Percentiles rank a stretch among this genome's conserved stretches.
phyloP scores from a whole-genome alignment of 2,888 invertebrate species.

The Oxyteleia sp. region DNA sequence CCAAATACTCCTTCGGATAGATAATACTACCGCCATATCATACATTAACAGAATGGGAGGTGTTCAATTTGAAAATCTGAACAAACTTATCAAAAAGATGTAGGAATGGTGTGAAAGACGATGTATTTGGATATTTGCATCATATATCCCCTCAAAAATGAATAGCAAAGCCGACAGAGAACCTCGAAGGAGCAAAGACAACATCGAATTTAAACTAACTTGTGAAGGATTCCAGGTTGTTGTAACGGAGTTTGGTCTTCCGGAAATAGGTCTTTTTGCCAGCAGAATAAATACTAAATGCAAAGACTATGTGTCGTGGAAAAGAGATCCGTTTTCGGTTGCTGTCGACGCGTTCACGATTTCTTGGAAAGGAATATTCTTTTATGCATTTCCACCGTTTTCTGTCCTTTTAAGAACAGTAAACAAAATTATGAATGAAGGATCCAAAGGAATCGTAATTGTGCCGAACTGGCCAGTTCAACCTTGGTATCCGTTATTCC shows the following conservation, averaged over 20 bases:
- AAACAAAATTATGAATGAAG: slow-evolving; percentile 79
- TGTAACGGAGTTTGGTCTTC: neutral
- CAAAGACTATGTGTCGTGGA: neutral
- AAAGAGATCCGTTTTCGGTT: neutral
- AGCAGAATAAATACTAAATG: slow-evolving; percentile 14
- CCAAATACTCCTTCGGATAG: slow-evolving; percentile 12
- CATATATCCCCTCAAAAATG: neutral
- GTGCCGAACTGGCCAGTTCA: slow-evolving; percentile 80
- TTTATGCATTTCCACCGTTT: slow-evolving; percentile 80
- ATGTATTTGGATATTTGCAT: slow-evolving; percentile 17
- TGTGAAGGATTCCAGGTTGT: neutral
- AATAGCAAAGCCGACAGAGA: slow-evolving; percentile 20
- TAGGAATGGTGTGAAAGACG: slow-evolving; percentile 24
- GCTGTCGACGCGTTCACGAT: neutral
- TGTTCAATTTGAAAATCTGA: neutral
- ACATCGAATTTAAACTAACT: neutral
- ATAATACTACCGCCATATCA: slow-evolving; percentile 38
- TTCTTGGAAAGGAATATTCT: slow-evolving; percentile 1
- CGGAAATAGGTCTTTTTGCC: slow-evolving; percentile 17
- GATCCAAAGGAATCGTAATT: slow-evolving; percentile 80
- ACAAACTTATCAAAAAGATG: slow-evolving; percentile 11
- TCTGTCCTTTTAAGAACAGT: slow-evolving; percentile 77
- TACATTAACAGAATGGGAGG: slow-evolving; percentile 30
- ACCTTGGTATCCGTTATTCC: slow-evolving; percentile 73
- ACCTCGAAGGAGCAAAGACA: slow-evolving; percentile 5